These are phyloP conservation scores for Watersipora subatra DNA, from an alignment of 1,140 invertebrate species.

Conservation along the genomic window DNA sequence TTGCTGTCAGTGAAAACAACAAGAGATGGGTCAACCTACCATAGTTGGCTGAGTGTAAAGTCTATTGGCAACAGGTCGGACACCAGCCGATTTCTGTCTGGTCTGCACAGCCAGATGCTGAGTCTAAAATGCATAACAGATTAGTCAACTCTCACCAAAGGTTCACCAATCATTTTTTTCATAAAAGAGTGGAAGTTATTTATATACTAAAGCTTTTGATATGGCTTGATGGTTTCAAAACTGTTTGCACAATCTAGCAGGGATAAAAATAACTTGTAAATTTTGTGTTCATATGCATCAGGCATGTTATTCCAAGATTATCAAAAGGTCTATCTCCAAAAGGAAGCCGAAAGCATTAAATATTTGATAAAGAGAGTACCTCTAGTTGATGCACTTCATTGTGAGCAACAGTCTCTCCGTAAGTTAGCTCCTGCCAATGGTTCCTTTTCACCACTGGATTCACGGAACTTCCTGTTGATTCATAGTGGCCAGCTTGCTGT, in stretches of 20 bases:
- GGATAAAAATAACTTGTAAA: conserved; percentile 14
- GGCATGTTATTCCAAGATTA: not conserved
- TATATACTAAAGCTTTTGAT: conserved; percentile 12
- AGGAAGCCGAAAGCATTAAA: not conserved
- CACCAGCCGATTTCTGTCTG: not conserved
- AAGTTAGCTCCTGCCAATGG: conserved; percentile 34
- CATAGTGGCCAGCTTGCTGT: conserved; percentile 28
- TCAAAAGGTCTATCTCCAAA: not conserved
- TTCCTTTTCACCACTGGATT: conserved; percentile 34
- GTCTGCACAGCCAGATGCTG: not conserved
- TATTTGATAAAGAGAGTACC: conserved; percentile 23
- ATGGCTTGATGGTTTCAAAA: not conserved
- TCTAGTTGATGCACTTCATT: conserved; percentile 33
- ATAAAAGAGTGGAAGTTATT: not conserved
- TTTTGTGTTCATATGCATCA: not conserved
- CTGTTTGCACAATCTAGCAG: conserved; percentile 18
- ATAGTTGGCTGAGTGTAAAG: conserved; percentile 31
- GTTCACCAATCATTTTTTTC: not conserved
- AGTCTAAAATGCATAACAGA: not conserved
- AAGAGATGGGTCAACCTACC: conserved; percentile 16
- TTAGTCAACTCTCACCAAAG: not conserved
- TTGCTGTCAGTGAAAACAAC: too few species aligned
- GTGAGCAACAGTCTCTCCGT: conserved; percentile 31
- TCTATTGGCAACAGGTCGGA: conserved; percentile 15
- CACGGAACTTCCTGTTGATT: conserved; percentile 22